Percentiles rank a stretch among this genome's conserved stretches.
Conservation (phyloP, 2,888 invertebrate genomes). For the Xanthia icteritia region DNA sequence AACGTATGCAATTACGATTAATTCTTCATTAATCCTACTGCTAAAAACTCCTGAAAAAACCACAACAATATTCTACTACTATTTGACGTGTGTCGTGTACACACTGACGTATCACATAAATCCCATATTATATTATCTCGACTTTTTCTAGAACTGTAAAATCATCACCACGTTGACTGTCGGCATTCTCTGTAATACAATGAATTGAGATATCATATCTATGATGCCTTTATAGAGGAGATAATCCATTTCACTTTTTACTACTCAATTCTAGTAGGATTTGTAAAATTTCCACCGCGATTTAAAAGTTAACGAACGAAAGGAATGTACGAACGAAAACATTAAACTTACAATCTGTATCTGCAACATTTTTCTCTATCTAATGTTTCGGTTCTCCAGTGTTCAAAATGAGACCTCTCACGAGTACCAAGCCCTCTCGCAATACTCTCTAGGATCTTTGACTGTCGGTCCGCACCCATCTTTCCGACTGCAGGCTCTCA, state of each 20-base stretch:
- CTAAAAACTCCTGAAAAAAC: not conserved
- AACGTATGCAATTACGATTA: not conserved
- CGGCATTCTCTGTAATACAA: slow-evolving; percentile 7
- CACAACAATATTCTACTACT: not conserved
- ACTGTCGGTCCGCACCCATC: too few relatives aligned
- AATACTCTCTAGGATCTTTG: too few relatives aligned
- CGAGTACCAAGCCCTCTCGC: too few relatives aligned
- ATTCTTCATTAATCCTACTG: not conserved
- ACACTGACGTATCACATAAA: not conserved
- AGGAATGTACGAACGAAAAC: not conserved
- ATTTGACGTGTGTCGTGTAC: not conserved
- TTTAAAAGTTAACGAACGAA: slow-evolving; percentile 1
- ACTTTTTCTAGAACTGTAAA: slow-evolving; percentile 8
- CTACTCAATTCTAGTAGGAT: not conserved
- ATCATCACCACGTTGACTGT: not conserved
- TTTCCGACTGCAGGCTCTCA: not conserved
- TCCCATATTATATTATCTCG: not conserved
- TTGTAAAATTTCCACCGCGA: slow-evolving; percentile 4
- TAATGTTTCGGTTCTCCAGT: not conserved
- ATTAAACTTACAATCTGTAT: not conserved
- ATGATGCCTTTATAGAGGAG: not conserved
- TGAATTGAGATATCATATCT: slow-evolving; percentile 8
- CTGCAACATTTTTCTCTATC: not conserved
- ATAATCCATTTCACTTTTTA: slow-evolving; percentile 37
- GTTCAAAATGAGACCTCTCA: too few relatives aligned